Evolutionary conservation across 2,113 vertebrate genomes (phyloP).

Genomic region (Sebastes schlegelii): DNA sequence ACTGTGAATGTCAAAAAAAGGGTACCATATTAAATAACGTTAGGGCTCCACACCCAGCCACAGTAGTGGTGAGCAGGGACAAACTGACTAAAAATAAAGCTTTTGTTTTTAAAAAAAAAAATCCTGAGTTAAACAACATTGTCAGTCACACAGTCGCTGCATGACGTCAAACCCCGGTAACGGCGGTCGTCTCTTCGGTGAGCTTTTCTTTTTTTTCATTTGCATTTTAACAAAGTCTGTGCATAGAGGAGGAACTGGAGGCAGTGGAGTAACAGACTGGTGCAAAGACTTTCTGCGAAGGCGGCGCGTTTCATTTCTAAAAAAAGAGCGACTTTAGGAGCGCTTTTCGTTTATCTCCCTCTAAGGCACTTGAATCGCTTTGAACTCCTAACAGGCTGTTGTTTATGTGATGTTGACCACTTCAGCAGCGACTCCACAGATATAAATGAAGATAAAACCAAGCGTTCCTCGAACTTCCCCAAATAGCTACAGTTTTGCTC

Average conservation of each 20-base stretch:
- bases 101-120: constrained; percentile 70
- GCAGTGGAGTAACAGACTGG: neutral
- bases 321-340: neutral
- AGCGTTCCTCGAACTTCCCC: neutral
- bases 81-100: constrained; percentile 46
- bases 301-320: neutral
- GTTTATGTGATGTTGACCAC: neutral
- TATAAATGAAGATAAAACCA: neutral
- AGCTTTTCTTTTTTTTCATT: constrained; percentile 39
- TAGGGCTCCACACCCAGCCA: neutral
- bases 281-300: constrained; percentile 6
- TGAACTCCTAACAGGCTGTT: neutral
- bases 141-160: constrained; percentile 47
- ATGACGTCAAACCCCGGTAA: constrained; percentile 46
- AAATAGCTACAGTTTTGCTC: constrained; percentile 32
- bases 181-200: constrained; percentile 42
- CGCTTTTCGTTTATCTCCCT: neutral
- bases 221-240: constrained; percentile 46
- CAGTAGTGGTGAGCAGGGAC: neutral
- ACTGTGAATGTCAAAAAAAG: neutral
- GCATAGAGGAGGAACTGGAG: constrained; percentile 19
- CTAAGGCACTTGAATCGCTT: neutral
- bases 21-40: neutral
- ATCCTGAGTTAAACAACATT: constrained; percentile 80
- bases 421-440: neutral